phyloP scores from a whole-genome alignment of 2,797 vertebrate genomes.

The Philypnodon macrostomus region DNA sequence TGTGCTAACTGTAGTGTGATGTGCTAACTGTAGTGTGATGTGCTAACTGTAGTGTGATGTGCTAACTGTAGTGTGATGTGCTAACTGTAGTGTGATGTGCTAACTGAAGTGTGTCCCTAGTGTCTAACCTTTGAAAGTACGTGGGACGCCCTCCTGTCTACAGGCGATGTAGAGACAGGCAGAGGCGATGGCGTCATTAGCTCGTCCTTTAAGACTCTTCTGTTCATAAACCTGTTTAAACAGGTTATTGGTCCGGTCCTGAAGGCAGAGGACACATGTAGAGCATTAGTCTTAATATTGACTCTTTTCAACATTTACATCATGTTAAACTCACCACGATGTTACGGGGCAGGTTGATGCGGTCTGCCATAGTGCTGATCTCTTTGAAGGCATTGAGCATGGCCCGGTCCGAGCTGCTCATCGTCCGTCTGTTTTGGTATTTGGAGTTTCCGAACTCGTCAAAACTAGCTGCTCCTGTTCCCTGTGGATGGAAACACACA shows the following conservation, averaged over 20 bases:
- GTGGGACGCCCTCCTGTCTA: slow-evolving; percentile 95
- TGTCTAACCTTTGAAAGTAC: slow-evolving; percentile 94
- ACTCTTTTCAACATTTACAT: too few species aligned
- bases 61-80: too few species aligned
- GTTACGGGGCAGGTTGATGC: slow-evolving; percentile 97
- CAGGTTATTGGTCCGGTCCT: slow-evolving; percentile 99
- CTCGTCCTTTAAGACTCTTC: slow-evolving; percentile 97
- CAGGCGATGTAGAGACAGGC: slow-evolving; percentile 99
- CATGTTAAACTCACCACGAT: slow-evolving; percentile 85
- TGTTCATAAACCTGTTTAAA: slow-evolving; percentile 99
- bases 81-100: too few species aligned
- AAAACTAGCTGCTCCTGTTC: slow-evolving; percentile 96
- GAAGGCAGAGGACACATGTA: slow-evolving; percentile 20
- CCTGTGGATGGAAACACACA: slow-evolving; percentile 77
- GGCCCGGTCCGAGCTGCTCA: slow-evolving; percentile 96
- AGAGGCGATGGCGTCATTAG: slow-evolving; percentile 96
- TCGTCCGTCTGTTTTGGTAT: slow-evolving; percentile 96
- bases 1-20: too few species aligned
- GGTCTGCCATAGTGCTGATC: slow-evolving; percentile 97
- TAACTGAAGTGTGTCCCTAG: background rate
- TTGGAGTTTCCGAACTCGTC: slow-evolving; percentile 98
- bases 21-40: too few species aligned
- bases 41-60: too few species aligned
- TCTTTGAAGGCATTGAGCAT: slow-evolving; percentile 99
- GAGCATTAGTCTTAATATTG: background rate